Percentiles rank a stretch among this genome's conserved stretches.
Conservation (phyloP, 1,140 invertebrate genomes). For the Leptopilina boulardi region DNA sequence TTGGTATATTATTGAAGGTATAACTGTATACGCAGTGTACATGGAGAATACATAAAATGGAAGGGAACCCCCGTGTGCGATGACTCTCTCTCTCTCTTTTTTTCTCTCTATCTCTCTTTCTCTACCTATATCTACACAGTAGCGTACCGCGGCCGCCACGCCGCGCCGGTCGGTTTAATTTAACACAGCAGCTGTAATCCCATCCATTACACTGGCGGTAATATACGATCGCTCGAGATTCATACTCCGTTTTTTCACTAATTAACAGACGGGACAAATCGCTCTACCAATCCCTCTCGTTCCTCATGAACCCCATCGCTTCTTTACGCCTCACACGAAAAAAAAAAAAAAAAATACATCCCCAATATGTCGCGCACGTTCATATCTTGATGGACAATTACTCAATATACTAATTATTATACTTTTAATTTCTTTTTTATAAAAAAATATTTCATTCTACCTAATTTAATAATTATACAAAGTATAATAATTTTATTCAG, state of each 20-base stretch:
- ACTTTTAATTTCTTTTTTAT: background rate
- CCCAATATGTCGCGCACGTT: slow-evolving; percentile 55
- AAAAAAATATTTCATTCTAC: no score
- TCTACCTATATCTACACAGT: slow-evolving; percentile 70
- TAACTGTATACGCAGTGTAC: slow-evolving; percentile 65
- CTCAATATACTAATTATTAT: background rate
- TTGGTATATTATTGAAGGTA: slow-evolving; percentile 54
- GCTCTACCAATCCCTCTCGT: slow-evolving; percentile 68
- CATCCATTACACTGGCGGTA: slow-evolving; percentile 76
- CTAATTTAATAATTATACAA: no score
- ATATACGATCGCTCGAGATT: slow-evolving; percentile 78
- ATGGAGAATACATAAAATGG: slow-evolving; percentile 60
- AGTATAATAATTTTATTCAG: no score
- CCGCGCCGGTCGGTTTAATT: slow-evolving; percentile 76
- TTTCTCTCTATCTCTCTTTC: no score
- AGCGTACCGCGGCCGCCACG: slow-evolving; percentile 70
- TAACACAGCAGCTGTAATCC: slow-evolving; percentile 78
- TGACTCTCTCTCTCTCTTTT: no score
- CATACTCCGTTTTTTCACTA: slow-evolving; percentile 78
- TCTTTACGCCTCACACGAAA: slow-evolving; percentile 48
- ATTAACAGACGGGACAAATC: slow-evolving; percentile 78
- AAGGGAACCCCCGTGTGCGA: slow-evolving; percentile 62
- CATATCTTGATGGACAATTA: slow-evolving; percentile 21
- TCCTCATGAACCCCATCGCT: slow-evolving; percentile 50
- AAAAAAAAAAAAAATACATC: slow-evolving; percentile 37